Evolutionary conservation across 2,797 vertebrate species (phyloP), one percentile per base, ranked within the genome.

Genomic region (Chelon auratus): DNA sequence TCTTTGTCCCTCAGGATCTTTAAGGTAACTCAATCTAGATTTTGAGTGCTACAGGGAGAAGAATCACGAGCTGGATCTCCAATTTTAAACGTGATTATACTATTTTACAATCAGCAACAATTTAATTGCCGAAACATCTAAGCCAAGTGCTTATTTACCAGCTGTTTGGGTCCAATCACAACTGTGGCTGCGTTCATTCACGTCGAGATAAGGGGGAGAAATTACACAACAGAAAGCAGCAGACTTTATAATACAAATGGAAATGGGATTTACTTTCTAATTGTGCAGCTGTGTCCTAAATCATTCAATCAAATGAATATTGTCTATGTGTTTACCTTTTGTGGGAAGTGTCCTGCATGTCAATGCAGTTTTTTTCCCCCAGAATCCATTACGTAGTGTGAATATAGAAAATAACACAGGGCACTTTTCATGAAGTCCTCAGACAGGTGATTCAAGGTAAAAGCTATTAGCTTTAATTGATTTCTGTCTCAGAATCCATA

Each of bases 221-320:
- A 86, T 71, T 68, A 63, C 42, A 55, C 68, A 87, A 74, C 45
- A 73, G 42, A 80, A 62, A 1, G 5, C 37, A 55, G 5, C 9
- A 3, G 61, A 76, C 66, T 67, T 80, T 51, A 63, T 57, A 63
- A 68, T 75, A 82, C 68, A 77, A 86, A 75, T n/a, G 61, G 78
- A 62, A 76, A 83, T 68, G 26, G 66, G 20, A 78, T 83, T 79
- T 65, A 52, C 45, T 73, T 78, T 84, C 55, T 80, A 75, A 85
- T 80, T 83, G 70, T 79, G 36, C 62, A 72, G 70, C 69, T 78
- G 68, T 64, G 67, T 84, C 69, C 50, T 9, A 15, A 77, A 73
- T 70, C 45, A 81, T 78, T 86, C 76, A 78, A 72, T 78, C 53
- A 58, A 88, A 87, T 89, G 56, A 85, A 81, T 74, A 70, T 56